phyloP scores from a whole-genome alignment of 1,140 invertebrate genomes.

The Bombus soroeensis region DNA sequence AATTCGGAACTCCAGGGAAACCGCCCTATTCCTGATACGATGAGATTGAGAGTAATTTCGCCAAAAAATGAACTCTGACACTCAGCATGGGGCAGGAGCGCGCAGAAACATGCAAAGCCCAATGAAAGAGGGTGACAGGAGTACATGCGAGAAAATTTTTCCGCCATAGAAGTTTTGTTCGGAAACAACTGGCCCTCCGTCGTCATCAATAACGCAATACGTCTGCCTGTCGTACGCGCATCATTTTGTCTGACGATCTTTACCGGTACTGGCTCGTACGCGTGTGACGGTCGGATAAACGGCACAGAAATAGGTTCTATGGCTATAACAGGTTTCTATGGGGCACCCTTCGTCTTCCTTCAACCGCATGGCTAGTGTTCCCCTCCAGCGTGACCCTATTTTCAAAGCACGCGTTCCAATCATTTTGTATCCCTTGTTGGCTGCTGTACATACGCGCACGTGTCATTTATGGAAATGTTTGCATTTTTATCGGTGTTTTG shows the following conservation, averaged over 20 bases:
- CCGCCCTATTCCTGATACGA: neutral
- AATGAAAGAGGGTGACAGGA: neutral
- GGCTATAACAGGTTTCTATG: slow-evolving; percentile 56
- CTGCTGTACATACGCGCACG: neutral
- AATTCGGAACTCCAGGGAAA: neutral
- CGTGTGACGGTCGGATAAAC: slow-evolving; percentile 19
- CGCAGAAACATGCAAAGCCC: neutral
- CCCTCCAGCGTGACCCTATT: slow-evolving; percentile 33
- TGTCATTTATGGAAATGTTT: neutral
- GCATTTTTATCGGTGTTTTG: neutral
- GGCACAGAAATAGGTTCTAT: slow-evolving; percentile 31
- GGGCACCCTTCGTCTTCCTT: neutral
- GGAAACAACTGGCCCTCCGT: slow-evolving; percentile 14
- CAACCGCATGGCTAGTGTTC: neutral
- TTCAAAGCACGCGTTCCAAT: slow-evolving; percentile 34
- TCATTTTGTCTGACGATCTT: slow-evolving; percentile 4
- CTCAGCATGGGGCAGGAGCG: slow-evolving; percentile 23
- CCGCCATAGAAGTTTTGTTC: slow-evolving; percentile 18
- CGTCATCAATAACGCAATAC: slow-evolving; percentile 51
- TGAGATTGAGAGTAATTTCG: neutral
- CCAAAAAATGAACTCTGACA: slow-evolving; percentile 51
- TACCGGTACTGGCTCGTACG: neutral
- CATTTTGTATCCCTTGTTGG: slow-evolving; percentile 9
- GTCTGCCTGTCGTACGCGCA: slow-evolving; percentile 28
- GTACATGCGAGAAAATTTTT: neutral